phyloP scores from a whole-genome alignment of 1,140 invertebrate species.

The Mactra quadrangularis region DNA sequence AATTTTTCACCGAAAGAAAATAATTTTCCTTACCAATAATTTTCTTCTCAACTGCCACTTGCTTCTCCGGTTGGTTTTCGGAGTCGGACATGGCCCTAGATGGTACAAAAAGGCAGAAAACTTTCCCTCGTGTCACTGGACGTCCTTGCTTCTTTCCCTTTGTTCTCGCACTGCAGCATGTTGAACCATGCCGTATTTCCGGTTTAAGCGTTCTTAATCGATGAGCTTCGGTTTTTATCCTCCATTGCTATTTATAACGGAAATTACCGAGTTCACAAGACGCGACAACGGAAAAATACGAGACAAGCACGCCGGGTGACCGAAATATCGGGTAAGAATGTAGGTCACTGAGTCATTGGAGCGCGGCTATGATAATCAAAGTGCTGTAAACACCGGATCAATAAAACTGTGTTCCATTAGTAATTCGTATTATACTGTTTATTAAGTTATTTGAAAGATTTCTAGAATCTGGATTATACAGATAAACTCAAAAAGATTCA shows the following conservation, averaged over 20 bases:
- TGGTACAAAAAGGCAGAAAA: slow-evolving; percentile 60
- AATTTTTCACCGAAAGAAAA: background rate
- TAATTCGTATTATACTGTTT: too few relatives aligned
- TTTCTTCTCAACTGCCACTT: slow-evolving; percentile 68
- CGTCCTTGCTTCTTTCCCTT: slow-evolving; percentile 62
- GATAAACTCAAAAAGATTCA: too few relatives aligned
- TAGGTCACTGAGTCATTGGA: slow-evolving; percentile 14
- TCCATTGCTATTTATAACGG: background rate
- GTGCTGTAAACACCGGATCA: too few relatives aligned
- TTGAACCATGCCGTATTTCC: slow-evolving; percentile 52
- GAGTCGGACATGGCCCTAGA: slow-evolving; percentile 71
- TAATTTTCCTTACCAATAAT: slow-evolving; percentile 72
- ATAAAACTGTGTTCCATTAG: too few relatives aligned
- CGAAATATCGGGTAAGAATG: background rate
- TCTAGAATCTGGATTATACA: too few relatives aligned
- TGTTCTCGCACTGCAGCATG: slow-evolving; percentile 64
- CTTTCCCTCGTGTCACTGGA: slow-evolving; percentile 51
- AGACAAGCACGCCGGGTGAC: slow-evolving; percentile 16
- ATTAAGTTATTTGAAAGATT: too few relatives aligned
- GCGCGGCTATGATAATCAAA: too few relatives aligned
- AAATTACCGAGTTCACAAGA: background rate
- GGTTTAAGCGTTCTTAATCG: background rate
- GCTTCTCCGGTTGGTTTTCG: slow-evolving; percentile 69
- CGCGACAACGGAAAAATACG: slow-evolving; percentile 9
- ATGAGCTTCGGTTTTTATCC: background rate